Base-by-base conservation (phyloP, 2,888 invertebrate species). In the Abrostola triplasia region DNA sequence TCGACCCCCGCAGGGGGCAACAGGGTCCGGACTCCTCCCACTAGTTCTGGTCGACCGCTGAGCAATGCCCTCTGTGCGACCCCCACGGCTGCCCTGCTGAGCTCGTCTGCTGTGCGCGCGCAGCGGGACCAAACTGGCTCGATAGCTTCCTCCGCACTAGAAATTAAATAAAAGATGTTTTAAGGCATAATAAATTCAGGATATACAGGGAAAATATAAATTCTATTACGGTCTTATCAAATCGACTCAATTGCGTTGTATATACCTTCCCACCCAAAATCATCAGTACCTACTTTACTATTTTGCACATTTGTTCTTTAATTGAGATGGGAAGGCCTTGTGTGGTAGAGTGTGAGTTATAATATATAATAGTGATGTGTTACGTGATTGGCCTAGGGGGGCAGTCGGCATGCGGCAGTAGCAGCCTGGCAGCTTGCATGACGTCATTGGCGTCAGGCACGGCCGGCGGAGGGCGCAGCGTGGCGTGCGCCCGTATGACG, bases 321-420 rank as follows among this genome's bases (percentile, higher is more conserved):
- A 24, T 2, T 4, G 4, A 24, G 4, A 24, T 24, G 4, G 24
- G 24, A 24, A 24, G 24, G 24, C 24, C 24, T 24, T 24, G 24
- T 10, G 9, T 41, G 53, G 7, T 6, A 49, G 36, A 41, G 2
- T 5, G 9, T 6, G 5, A 41, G 5, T 8, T 35, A 5, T 9
- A 10, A 9, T 11, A 24, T 35, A 37, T 11, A 24, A 57, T 2
- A 7, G 7, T 13, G n/a, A 24, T 5, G 9, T 36, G 0, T 85
- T 74, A 96, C 96, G 97, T 96, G 79, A 97, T 95, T 1, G 97
- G 96, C 50, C 98, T 90, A 0, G 98, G 97, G 11, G 98, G 98
- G 87, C 98, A 98, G 90, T 98, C 98, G 0, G 98, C 98, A 24
- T 98, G 98, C 1, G 98, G 98, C 59, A 98, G 92, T 48, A 98